Conservation (phyloP, 2,797 vertebrate species). For the Pipistrellus pygmaeus region DNA sequence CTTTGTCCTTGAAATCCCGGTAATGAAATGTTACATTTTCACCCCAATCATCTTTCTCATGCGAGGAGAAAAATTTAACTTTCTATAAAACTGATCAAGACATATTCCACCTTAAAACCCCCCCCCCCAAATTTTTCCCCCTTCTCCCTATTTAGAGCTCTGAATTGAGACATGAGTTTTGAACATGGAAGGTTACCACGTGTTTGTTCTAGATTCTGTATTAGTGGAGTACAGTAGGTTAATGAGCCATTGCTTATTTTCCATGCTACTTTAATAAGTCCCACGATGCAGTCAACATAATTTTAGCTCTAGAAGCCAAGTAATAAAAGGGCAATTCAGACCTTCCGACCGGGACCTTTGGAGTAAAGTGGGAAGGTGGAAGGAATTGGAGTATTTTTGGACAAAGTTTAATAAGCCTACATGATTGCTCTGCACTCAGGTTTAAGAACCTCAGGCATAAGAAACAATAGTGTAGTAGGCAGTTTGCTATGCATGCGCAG, state of each 20-base stretch:
- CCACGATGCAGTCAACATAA: background rate
- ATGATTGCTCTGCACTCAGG: background rate
- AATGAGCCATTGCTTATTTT: slow-evolving; percentile 28
- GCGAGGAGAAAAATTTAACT: background rate
- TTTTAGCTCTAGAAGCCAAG: slow-evolving; percentile 37
- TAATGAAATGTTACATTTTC: slow-evolving; percentile 27
- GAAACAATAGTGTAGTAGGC: background rate
- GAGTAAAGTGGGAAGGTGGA: background rate
- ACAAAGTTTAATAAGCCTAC: background rate
- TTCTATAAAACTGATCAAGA: background rate
- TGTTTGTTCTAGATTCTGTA: background rate
- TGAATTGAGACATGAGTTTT: slow-evolving; percentile 28
- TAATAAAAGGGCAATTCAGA: background rate
- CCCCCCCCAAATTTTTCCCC: background rate
- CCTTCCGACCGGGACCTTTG: background rate
- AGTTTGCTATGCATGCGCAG: background rate
- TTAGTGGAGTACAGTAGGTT: background rate
- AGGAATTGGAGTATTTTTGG: background rate
- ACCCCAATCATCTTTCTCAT: background rate
- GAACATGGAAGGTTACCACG: slow-evolving; percentile 25
- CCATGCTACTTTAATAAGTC: background rate
- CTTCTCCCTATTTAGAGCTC: background rate
- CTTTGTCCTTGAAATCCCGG: slow-evolving; percentile 46
- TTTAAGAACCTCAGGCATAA: background rate
- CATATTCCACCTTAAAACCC: background rate